Percentiles rank a stretch among this genome's conserved stretches.
phyloP scores from a whole-genome alignment of 2,797 vertebrate species.

The Urocyon cinereoargenteus region DNA sequence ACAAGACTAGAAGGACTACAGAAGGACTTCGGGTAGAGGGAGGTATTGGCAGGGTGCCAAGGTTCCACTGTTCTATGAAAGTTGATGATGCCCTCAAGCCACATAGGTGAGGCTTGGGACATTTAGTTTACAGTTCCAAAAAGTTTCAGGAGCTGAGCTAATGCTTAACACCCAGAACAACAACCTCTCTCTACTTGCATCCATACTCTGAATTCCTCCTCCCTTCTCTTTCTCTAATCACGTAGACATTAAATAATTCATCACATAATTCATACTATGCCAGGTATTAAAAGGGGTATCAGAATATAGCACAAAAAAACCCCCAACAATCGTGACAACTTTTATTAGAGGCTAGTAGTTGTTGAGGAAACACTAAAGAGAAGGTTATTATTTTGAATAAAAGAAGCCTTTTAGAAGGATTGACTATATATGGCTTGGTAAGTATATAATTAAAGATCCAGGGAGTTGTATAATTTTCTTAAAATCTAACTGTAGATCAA shows the following conservation, averaged over 20 bases:
- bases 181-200: not conserved
- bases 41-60: not conserved
- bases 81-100: not conserved
- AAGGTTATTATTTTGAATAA: slow-evolving; percentile 60
- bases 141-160: not conserved
- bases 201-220: not conserved
- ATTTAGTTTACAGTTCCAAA: not conserved
- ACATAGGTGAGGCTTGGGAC: not conserved
- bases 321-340: not conserved
- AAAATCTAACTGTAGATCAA: slow-evolving; percentile 63
- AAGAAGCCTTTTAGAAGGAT: slow-evolving; percentile 46
- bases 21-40: not conserved
- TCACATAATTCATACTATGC: not conserved
- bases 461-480: slow-evolving; percentile 68
- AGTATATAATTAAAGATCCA: slow-evolving; percentile 65
- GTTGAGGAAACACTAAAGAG: slow-evolving; percentile 65
- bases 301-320: not conserved
- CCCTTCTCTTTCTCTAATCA: not conserved
- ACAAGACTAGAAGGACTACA: not conserved
- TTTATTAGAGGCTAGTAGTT: slow-evolving; percentile 50
- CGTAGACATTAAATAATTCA: slow-evolving; percentile 22
- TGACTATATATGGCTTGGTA: not conserved
- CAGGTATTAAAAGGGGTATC: not conserved
- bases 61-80: not conserved
- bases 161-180: not conserved